A percentile compares a stretch with the other conserved stretches of the same genome.
These are phyloP conservation scores for Drosophila meridionalis DNA, from an alignment of 2,888 invertebrate genomes.

Conservation along the genomic window DNA sequence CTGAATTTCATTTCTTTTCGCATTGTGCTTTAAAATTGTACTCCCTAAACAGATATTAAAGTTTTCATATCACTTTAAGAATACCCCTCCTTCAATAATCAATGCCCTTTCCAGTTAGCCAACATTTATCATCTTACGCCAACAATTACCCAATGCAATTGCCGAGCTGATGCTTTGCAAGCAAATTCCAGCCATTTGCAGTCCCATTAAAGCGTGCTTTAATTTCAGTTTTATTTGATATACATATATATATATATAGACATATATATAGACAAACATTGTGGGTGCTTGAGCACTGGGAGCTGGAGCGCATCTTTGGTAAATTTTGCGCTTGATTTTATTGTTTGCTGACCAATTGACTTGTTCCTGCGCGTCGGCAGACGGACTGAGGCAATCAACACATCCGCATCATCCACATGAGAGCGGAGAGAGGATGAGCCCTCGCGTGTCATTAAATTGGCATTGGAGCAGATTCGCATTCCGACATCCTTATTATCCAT, in stretches of 20 bases:
- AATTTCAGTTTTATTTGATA: constrained; percentile 57
- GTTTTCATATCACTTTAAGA: too few species aligned
- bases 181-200: constrained; percentile 31
- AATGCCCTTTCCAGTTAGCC: neutral
- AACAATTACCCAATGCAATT: constrained; percentile 29
- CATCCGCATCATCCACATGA: constrained; percentile 63
- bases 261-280: neutral
- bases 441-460: constrained; percentile 61
- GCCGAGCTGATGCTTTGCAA: constrained; percentile 4
- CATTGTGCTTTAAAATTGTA: too few species aligned
- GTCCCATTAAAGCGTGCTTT: constrained; percentile 63
- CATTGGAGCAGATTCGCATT: constrained; percentile 47
- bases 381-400: constrained; percentile 65
- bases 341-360: constrained; percentile 75
- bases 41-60: too few species aligned
- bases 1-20: too few species aligned
- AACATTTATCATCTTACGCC: neutral
- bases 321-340: constrained; percentile 65
- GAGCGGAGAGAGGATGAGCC: constrained; percentile 6
- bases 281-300: neutral
- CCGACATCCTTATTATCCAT: constrained; percentile 67
- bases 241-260: neutral
- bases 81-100: neutral
- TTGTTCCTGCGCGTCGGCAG: constrained; percentile 25
- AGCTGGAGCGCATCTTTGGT: constrained; percentile 25